These are phyloP conservation scores for Prunella strophiata DNA, from an alignment of 2,797 vertebrate species.

Conservation along the genomic window DNA sequence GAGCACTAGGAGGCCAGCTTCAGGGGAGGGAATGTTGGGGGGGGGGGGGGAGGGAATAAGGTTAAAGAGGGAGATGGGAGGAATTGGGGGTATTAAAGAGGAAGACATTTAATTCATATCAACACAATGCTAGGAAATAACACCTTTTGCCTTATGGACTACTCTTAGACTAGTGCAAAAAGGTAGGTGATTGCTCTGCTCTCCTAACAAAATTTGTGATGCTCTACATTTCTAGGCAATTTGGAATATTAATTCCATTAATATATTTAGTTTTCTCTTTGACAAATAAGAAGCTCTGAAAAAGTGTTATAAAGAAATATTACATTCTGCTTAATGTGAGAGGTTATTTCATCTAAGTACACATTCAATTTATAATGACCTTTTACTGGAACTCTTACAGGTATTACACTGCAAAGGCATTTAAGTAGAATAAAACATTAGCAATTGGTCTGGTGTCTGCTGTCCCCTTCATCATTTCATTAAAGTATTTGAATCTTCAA, in stretches of 20 bases:
- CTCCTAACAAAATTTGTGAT: not conserved
- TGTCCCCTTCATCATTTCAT: not conserved
- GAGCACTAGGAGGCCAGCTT: not conserved
- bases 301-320: not conserved
- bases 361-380: not conserved
- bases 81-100: not conserved
- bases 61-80: not conserved
- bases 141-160: not conserved
- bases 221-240: not conserved
- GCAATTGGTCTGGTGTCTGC: not conserved
- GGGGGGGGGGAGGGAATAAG: not conserved
- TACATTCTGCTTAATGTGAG: not conserved
- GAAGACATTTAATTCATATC: not conserved
- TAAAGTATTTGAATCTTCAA: not conserved
- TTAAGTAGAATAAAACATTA: not conserved
- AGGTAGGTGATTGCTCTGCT: not conserved
- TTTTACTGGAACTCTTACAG: not conserved
- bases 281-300: not conserved
- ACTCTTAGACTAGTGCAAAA: not conserved
- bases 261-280: not conserved
- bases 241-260: not conserved
- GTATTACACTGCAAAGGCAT: not conserved
- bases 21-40: rapidly evolving
- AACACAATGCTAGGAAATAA: not conserved
- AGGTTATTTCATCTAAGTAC: not conserved